Evolutionary conservation across 2,888 invertebrate genomes (phyloP).

Genomic region (Ophion ventricosus): DNA sequence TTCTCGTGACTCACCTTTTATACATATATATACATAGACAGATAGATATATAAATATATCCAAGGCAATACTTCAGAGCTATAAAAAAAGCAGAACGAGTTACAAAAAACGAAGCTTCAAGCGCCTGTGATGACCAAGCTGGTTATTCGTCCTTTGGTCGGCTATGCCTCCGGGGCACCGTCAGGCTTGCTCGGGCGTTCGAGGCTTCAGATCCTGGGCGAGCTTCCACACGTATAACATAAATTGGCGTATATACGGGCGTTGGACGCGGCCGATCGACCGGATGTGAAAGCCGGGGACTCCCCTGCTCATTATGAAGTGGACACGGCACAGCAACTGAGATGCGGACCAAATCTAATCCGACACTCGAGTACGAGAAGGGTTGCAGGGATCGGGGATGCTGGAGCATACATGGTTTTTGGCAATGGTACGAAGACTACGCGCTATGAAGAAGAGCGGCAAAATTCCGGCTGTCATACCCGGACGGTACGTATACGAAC

Average conservation of each 20-base stretch:
- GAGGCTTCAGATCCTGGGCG: slow-evolving; percentile 13
- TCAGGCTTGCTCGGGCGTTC: slow-evolving; percentile 25
- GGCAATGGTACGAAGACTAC: slow-evolving; percentile 33
- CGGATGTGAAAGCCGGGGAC: slow-evolving; percentile 60
- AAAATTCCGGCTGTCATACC: slow-evolving; percentile 53
- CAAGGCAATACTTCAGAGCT: no score
- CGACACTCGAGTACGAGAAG: slow-evolving; percentile 71
- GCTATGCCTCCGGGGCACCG: slow-evolving; percentile 56
- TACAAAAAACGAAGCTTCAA: slow-evolving; percentile 27
- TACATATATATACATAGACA: no score
- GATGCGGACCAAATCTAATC: slow-evolving; percentile 78
- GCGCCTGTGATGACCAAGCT: slow-evolving; percentile 25
- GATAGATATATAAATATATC: no score
- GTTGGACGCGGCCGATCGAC: slow-evolving; percentile 10
- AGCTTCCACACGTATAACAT: slow-evolving; percentile 9
- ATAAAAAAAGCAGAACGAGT: slow-evolving; percentile 26
- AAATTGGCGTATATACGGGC: background rate
- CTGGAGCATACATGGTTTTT: slow-evolving; percentile 18
- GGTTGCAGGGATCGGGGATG: slow-evolving; percentile 64
- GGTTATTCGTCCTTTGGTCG: slow-evolving; percentile 45
- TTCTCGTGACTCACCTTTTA: no score
- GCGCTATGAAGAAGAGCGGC: slow-evolving; percentile 30
- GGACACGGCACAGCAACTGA: slow-evolving; percentile 73
- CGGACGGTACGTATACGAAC: slow-evolving; percentile 49
- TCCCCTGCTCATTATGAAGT: slow-evolving; percentile 77